Evolutionary conservation across 2,888 invertebrate genomes (phyloP).

Genomic region (Euphydryas editha): DNA sequence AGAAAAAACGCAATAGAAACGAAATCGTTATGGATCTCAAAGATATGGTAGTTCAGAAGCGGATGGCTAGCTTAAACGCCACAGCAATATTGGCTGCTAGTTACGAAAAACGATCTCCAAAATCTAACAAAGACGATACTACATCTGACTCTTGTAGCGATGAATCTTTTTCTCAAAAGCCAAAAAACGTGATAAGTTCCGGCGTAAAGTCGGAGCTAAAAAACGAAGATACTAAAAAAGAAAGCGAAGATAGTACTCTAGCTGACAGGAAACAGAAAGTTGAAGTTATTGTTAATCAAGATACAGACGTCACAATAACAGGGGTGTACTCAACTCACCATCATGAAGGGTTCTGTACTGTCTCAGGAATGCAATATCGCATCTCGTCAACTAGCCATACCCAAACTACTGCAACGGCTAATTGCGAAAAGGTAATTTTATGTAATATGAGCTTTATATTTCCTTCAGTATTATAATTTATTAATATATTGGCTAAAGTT

Average conservation of each 20-base stretch:
- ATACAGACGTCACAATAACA: slow-evolving; percentile 94
- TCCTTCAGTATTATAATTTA: slow-evolving; percentile 35
- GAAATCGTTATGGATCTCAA: slow-evolving; percentile 91
- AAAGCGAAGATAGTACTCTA: slow-evolving; percentile 62
- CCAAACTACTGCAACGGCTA: slow-evolving; percentile 92
- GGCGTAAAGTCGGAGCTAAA: slow-evolving; percentile 82
- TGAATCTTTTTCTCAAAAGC: slow-evolving; percentile 78
- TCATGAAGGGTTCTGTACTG: slow-evolving; percentile 93
- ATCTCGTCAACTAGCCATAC: slow-evolving; percentile 94
- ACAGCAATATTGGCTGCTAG: slow-evolving; percentile 95
- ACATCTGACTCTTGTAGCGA: slow-evolving; percentile 83
- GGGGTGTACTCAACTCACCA: slow-evolving; percentile 93
- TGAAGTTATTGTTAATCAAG: slow-evolving; percentile 92
- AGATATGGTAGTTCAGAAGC: slow-evolving; percentile 93
- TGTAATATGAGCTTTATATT: too few relatives aligned
- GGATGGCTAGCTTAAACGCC: slow-evolving; percentile 96
- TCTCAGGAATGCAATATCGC: slow-evolving; percentile 93
- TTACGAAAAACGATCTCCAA: slow-evolving; percentile 89
- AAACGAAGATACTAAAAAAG: slow-evolving; percentile 72
- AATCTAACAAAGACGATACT: slow-evolving; percentile 83
- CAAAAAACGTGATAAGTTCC: slow-evolving; percentile 80
- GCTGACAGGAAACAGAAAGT: slow-evolving; percentile 83
- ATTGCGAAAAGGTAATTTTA: slow-evolving; percentile 86
- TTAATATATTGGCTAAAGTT: neutral
- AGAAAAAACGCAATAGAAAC: slow-evolving; percentile 83